Conservation (phyloP, 2,113 vertebrate species). For the Dendropsophus ebraccatus region DNA sequence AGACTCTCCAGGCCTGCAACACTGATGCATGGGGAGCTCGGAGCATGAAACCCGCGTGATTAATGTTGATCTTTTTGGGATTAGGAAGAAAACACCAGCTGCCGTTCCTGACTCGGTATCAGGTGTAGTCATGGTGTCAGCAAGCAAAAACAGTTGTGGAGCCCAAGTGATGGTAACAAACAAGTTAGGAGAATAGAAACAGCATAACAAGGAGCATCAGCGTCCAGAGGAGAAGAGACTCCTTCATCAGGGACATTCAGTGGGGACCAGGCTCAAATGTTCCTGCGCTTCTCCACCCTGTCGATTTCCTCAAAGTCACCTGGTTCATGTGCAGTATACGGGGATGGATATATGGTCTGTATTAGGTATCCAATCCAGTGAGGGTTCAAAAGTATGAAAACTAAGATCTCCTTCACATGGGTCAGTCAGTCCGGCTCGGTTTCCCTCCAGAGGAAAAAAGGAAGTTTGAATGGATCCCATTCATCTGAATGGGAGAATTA, state of each 20-base stretch:
- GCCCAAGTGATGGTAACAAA: conserved; percentile 22
- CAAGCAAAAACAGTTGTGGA: conserved; percentile 23
- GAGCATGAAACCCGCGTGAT: conserved; percentile 47
- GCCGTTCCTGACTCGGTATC: conserved; percentile 34
- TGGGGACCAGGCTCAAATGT: background rate
- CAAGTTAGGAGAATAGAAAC: background rate
- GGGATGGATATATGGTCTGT: background rate
- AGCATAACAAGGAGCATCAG: background rate
- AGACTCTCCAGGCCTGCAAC: conserved; percentile 2
- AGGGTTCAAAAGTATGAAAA: too few species aligned
- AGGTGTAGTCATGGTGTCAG: conserved; percentile 46
- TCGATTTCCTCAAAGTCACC: too few species aligned
- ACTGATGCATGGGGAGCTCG: background rate
- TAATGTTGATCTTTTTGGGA: conserved; percentile 57
- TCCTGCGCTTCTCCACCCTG: background rate
- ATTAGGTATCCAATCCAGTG: background rate
- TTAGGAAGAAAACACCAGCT: conserved; percentile 57
- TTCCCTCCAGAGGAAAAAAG: too few species aligned
- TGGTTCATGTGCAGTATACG: too few species aligned
- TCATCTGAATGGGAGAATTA: too few species aligned
- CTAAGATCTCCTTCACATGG: too few species aligned
- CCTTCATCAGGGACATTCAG: background rate
- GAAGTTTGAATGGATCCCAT: too few species aligned
- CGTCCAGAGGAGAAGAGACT: background rate
- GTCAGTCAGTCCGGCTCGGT: too few species aligned